Conservation (phyloP, 2,888 invertebrate genomes). For the Ganaspis brasiliensis region DNA sequence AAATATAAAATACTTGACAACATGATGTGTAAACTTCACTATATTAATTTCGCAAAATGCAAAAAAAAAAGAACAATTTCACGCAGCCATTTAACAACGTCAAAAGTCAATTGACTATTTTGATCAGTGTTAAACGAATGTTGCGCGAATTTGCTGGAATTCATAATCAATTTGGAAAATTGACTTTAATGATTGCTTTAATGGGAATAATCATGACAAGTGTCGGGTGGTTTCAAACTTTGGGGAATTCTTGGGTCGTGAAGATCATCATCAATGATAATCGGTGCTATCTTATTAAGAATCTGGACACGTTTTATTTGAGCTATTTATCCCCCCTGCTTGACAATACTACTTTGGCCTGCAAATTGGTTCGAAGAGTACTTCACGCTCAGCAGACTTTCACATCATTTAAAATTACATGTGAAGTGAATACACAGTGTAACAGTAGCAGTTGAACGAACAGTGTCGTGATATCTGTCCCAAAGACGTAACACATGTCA, state of each 20-base stretch:
- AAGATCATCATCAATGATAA: background rate
- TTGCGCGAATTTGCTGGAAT: background rate
- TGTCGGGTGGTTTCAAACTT: background rate
- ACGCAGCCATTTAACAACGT: background rate
- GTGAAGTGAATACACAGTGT: no score
- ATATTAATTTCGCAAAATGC: no score
- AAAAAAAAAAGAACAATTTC: background rate
- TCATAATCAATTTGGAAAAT: background rate
- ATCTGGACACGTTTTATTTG: constrained; percentile 3
- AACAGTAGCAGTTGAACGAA: constrained; percentile 23
- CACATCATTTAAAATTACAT: constrained; percentile 34
- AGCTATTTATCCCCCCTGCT: constrained; percentile 11
- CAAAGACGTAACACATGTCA: constrained; percentile 34
- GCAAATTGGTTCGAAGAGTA: constrained; percentile 16
- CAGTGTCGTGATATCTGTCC: background rate
- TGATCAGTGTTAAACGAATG: background rate
- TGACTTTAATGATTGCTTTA: background rate
- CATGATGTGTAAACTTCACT: no score
- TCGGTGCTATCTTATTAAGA: background rate
- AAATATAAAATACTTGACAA: no score
- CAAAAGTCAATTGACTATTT: constrained; percentile 11
- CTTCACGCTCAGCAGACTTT: constrained; percentile 35
- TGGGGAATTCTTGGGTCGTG: background rate
- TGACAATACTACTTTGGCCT: constrained; percentile 1
- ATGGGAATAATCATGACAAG: background rate